phyloP scores from a whole-genome alignment of 2,888 invertebrate species.

The Elysia crispata region DNA sequence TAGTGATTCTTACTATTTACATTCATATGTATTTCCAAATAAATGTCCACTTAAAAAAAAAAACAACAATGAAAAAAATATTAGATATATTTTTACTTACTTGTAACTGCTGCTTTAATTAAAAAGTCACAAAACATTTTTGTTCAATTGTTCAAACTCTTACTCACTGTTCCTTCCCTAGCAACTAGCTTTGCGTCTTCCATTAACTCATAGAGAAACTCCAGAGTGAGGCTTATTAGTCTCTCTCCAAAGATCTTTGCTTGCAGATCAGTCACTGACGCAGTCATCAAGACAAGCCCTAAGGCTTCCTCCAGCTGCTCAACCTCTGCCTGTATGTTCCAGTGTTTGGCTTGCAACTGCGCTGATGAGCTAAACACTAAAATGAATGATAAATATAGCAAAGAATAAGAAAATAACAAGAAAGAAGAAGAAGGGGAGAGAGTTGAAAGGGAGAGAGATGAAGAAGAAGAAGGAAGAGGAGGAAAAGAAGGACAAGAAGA shows the following conservation, averaged over 20 bases:
- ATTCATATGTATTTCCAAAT: neutral
- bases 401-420: no score
- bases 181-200: conserved; percentile 59
- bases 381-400: neutral
- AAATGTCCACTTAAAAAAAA: conserved; percentile 1
- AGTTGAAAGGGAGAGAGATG: no score
- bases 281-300: conserved; percentile 59
- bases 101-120: no score
- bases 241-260: conserved; percentile 66
- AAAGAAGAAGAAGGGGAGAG: no score
- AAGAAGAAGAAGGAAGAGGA: no score
- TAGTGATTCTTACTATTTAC: no score
- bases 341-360: conserved; percentile 42
- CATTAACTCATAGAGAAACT: conserved; percentile 65
- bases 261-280: conserved; percentile 59
- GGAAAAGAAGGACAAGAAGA: no score
- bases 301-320: conserved; percentile 65
- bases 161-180: conserved; percentile 21
- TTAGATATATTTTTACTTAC: no score
- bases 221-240: conserved; percentile 64
- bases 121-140: no score
- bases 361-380: conserved; percentile 57
- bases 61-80: neutral
- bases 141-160: no score
- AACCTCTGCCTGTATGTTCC: conserved; percentile 50